Percentiles rank a stretch among this genome's conserved stretches.
Conservation (phyloP, 2,888 invertebrate species). For the Sisyra nigra region DNA sequence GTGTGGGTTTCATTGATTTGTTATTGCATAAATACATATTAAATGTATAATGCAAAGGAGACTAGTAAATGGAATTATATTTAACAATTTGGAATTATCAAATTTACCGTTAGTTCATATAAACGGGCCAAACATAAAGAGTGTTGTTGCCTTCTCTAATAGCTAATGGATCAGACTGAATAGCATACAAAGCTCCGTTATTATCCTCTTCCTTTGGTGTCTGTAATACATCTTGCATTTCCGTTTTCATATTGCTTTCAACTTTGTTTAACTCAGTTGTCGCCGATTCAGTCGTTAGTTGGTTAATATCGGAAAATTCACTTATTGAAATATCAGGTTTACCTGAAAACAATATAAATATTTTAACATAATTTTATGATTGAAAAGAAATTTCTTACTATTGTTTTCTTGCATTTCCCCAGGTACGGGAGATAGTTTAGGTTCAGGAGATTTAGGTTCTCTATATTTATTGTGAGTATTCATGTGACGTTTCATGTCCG, state of each 20-base stretch:
- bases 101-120: conserved; percentile 15
- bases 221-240: not conserved
- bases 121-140: conserved; percentile 26
- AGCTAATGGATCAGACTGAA: conserved; percentile 24
- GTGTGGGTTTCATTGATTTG: too few species aligned
- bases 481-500: conserved; percentile 68
- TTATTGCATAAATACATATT: too few species aligned
- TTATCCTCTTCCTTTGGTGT: conserved; percentile 2
- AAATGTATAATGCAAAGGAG: too few species aligned
- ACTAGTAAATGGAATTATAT: too few species aligned
- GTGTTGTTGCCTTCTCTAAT: conserved; percentile 25
- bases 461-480: conserved; percentile 42
- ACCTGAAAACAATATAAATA: too few species aligned
- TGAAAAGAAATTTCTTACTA: too few species aligned
- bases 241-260: not conserved
- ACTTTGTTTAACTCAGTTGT: not conserved
- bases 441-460: too few species aligned
- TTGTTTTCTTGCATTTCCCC: too few species aligned
- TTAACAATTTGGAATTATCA: too few species aligned
- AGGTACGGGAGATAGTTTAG: too few species aligned
- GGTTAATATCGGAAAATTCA: not conserved
- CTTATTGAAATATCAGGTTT: too few species aligned
- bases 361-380: too few species aligned
- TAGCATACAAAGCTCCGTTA: not conserved
- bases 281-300: not conserved